phyloP scores from a whole-genome alignment of 1,140 invertebrate species.

The Pemphigus obesinymphae region DNA sequence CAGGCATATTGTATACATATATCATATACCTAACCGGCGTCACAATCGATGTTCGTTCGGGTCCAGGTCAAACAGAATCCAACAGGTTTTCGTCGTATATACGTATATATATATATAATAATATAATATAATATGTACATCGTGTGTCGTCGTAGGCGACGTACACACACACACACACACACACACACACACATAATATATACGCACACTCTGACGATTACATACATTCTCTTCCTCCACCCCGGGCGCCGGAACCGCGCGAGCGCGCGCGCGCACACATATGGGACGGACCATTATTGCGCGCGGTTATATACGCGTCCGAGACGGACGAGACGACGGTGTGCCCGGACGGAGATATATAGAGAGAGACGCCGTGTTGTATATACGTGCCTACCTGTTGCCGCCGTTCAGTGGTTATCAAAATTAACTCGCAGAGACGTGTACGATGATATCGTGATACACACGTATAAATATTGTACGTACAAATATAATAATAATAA shows the following conservation, averaged over 20 bases:
- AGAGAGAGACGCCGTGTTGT: no score
- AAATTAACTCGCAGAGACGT: background rate
- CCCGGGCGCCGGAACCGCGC: slow-evolving; percentile 36
- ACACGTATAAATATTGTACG: slow-evolving; percentile 11
- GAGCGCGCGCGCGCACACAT: no score
- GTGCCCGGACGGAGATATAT: no score
- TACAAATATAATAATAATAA: no score
- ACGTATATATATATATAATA: no score
- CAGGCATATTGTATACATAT: no score
- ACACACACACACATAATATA: background rate
- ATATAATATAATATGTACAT: no score
- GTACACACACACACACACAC: background rate
- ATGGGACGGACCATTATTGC: no score
- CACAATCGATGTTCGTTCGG: background rate
- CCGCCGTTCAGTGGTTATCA: slow-evolving; percentile 19
- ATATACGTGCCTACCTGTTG: background rate
- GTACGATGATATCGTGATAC: no score
- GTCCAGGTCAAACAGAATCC: slow-evolving; percentile 31
- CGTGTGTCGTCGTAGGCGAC: slow-evolving; percentile 20
- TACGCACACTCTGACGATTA: background rate
- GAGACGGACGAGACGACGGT: no score
- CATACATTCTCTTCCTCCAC: slow-evolving; percentile 36
- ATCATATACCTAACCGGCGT: no score
- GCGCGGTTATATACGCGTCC: no score
- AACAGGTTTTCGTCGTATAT: slow-evolving; percentile 25